A percentile compares a stretch with the other conserved stretches of the same genome.
phyloP scores from a whole-genome alignment of 2,113 vertebrate species.

The Periophthalmodon schlosseri region DNA sequence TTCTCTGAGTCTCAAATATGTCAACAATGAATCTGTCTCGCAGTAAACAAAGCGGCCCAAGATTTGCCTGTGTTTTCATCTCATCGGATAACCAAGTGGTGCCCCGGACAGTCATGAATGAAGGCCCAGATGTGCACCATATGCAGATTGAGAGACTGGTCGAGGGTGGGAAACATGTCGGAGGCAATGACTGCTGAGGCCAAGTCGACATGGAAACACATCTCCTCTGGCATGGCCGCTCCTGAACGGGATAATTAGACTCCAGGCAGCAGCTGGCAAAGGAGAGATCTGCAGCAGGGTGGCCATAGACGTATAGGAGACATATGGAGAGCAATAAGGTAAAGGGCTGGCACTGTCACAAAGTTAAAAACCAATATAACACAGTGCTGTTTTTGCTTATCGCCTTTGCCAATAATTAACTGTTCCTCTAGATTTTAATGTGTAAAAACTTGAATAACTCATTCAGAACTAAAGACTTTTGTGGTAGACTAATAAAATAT shows the following conservation, averaged over 20 bases:
- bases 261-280: slow-evolving; percentile 58
- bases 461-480: background rate
- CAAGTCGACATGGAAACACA: slow-evolving; percentile 71
- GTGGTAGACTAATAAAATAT: background rate
- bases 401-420: background rate
- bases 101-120: slow-evolving; percentile 47
- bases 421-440: background rate
- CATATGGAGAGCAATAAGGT: slow-evolving; percentile 15
- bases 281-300: slow-evolving; percentile 51
- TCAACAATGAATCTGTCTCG: slow-evolving; percentile 52
- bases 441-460: background rate
- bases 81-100: slow-evolving; percentile 65
- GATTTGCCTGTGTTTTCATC: slow-evolving; percentile 64
- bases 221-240: slow-evolving; percentile 67
- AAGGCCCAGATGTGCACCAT: slow-evolving; percentile 73
- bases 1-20: slow-evolving; percentile 46
- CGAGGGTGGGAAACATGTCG: slow-evolving; percentile 62
- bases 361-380: slow-evolving; percentile 4
- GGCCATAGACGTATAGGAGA: slow-evolving; percentile 32
- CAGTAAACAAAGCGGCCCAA: slow-evolving; percentile 51
- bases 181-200: slow-evolving; percentile 54
- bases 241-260: slow-evolving; percentile 74
- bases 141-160: slow-evolving; percentile 58
- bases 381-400: background rate
- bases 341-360: slow-evolving; percentile 32